phyloP scores from a whole-genome alignment of 2,113 vertebrate genomes.

The Paradoxurus hermaphroditus region DNA sequence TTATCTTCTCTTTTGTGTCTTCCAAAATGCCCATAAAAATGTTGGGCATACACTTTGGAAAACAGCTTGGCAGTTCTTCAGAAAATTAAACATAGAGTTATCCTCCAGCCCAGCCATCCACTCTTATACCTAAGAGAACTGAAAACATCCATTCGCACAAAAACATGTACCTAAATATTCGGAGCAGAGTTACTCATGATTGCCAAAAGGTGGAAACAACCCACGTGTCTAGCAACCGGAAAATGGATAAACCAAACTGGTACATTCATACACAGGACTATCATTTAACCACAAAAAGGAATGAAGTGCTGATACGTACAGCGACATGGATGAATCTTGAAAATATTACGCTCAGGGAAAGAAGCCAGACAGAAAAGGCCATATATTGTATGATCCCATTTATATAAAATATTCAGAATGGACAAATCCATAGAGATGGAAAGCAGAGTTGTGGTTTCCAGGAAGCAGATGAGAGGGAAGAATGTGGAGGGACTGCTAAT shows the following conservation, averaged over 20 bases:
- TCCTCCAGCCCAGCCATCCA: not conserved
- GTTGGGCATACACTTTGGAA: not conserved
- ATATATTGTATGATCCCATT: not conserved
- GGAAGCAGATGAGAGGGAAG: not conserved
- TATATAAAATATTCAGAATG: not conserved
- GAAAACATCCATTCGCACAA: not conserved
- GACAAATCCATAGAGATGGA: not conserved
- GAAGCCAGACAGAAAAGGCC: not conserved
- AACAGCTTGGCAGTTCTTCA: not conserved
- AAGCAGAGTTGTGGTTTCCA: not conserved
- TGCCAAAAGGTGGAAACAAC: not conserved
- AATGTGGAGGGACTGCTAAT: not conserved
- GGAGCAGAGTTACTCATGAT: not conserved
- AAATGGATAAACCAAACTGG: not conserved
- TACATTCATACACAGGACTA: not conserved
- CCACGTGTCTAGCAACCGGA: not conserved
- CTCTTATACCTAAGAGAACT: not conserved
- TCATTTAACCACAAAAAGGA: not conserved
- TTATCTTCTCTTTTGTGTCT: not conserved
- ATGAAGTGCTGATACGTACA: not conserved
- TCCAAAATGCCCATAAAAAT: constrained; percentile 25
- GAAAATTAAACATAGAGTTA: not conserved
- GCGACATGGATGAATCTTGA: not conserved
- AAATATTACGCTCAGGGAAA: not conserved
- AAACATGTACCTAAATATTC: not conserved